Evolutionary conservation across 2,113 vertebrate species (phyloP).

Genomic region (Poicephalus meyeri): DNA sequence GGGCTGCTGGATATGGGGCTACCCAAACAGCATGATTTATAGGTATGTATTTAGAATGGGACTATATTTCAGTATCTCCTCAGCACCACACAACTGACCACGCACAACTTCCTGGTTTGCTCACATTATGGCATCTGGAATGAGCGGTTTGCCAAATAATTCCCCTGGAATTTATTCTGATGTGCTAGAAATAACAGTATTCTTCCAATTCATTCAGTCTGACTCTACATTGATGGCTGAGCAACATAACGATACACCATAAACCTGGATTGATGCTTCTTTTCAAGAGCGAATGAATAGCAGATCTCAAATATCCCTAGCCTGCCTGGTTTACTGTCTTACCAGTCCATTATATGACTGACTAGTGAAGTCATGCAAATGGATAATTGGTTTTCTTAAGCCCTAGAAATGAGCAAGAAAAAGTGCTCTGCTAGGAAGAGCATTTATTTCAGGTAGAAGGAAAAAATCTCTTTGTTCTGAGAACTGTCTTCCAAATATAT

Average conservation of each 20-base stretch:
- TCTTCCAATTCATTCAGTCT: background rate
- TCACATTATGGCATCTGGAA: background rate
- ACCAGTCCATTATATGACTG: background rate
- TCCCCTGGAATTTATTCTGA: background rate
- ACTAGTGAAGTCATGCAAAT: background rate
- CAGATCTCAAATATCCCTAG: background rate
- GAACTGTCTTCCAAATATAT: background rate
- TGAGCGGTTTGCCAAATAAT: background rate
- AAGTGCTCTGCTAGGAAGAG: background rate
- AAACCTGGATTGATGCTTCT: background rate
- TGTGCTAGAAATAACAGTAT: background rate
- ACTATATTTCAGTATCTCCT: rapidly evolving
- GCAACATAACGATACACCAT: background rate
- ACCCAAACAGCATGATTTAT: background rate
- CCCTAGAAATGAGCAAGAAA: background rate
- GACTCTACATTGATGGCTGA: background rate
- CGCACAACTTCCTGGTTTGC: background rate
- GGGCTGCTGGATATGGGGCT: rapidly evolving
- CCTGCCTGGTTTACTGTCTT: background rate
- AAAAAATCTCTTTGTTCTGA: background rate
- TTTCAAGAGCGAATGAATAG: background rate
- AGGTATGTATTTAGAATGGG: background rate
- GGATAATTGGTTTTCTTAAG: background rate
- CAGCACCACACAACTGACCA: background rate
- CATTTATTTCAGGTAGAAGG: background rate